Base-by-base conservation (phyloP, 2,113 vertebrate genomes). In the Pedionomus torquatus region DNA sequence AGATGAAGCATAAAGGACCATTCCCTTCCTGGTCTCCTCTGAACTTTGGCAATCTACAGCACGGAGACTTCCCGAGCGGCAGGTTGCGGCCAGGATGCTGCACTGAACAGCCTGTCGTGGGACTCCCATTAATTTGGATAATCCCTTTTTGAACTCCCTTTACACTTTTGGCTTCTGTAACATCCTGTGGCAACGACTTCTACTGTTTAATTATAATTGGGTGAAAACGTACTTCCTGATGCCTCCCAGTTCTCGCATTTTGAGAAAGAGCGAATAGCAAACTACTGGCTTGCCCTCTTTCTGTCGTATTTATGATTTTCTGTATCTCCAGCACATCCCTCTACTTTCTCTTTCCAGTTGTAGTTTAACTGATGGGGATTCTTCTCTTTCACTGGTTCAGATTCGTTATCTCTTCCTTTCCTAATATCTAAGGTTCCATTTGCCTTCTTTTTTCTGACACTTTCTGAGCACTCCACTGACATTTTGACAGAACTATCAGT, bases 131-230 rank as follows among this genome's bases (percentile, higher is more conserved):
- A 71, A 94, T 81, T 93, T 58, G 30, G 41, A 54, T 91, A 97
- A 95, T 92, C 83, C 76, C 64, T 95, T 93, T 86, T 3, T 92
- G 79, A 95, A 95, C 86, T 96, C 94, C 76, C 86, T 95, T 83
- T 60, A 95, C 87, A 92, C 93, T 91, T 84, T 0, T 75, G 52
- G 64, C 65, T 97, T 75, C 87, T 52, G 35, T 79, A 96, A 93
- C 94, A 89, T 96, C 94, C 95, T 18, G 57, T 94, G 83, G 93
- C 95, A 94, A 95, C 89, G 91, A 95, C 94, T 96, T 96, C 89
- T 74, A 82, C n/a, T 25, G 80, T 82, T 87, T 87, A 93, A 97
- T 96, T 91, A 81, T 44, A 96, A 70, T 14, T 55, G 87, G 0
- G 4, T 84, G 87, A 90, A 93, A 91, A 94, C 4, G 54, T 41